These are phyloP conservation scores for Metacarcinus magister DNA, from an alignment of 2,888 invertebrate species.

Conservation along the genomic window DNA sequence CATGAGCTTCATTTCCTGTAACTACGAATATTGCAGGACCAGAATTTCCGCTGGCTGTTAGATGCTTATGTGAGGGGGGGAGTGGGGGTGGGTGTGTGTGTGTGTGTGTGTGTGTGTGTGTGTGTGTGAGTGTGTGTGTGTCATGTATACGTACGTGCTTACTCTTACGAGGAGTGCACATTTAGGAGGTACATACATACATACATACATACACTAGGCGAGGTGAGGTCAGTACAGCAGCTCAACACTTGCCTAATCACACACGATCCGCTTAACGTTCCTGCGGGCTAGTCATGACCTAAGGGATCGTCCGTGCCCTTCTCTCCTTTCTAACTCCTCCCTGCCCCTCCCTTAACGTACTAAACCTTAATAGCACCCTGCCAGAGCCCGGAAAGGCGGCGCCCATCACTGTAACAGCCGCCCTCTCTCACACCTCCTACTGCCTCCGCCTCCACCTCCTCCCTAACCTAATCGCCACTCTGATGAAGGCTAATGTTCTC, in stretches of 20 bases:
- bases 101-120: slow-evolving; percentile 2
- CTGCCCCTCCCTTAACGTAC: not conserved
- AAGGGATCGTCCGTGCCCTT: not conserved
- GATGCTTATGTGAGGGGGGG: not conserved
- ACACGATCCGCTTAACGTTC: not conserved
- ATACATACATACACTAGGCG: not conserved
- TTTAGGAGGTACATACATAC: not conserved
- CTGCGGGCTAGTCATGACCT: not conserved
- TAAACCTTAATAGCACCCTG: not conserved
- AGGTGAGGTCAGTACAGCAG: not conserved
- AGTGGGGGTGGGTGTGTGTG: not conserved
- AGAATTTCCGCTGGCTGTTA: not conserved
- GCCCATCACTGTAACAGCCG: slow-evolving; percentile 18
- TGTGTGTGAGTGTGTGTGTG: not conserved
- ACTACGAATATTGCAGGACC: not conserved
- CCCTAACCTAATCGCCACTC: not conserved
- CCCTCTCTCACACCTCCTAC: not conserved
- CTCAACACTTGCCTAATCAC: not conserved
- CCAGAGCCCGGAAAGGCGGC: not conserved
- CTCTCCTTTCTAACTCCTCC: not conserved
- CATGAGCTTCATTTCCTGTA: not conserved
- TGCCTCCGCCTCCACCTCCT: not conserved
- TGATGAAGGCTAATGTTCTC: slow-evolving; percentile 27
- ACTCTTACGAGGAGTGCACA: not conserved
- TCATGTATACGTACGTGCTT: not conserved